Evolutionary conservation across 2,797 vertebrate species (phyloP).

Genomic region (Pangasius macronema): DNA sequence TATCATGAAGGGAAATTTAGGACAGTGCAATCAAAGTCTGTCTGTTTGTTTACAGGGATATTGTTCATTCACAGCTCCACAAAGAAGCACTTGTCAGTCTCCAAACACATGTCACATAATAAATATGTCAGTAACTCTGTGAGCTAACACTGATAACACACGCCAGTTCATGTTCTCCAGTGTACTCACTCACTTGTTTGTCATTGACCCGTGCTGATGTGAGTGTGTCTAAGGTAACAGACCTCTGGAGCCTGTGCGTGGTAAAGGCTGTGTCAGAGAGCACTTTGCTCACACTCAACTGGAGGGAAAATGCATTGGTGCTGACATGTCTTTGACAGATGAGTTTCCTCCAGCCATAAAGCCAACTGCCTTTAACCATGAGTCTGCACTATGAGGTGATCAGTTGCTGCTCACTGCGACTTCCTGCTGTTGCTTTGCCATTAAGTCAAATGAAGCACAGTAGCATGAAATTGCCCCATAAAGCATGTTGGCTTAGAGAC

Average conservation of each 20-base stretch:
- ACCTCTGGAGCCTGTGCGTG: slow-evolving; percentile 50
- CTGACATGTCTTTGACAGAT: slow-evolving; percentile 48
- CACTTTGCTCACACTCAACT: slow-evolving; percentile 21
- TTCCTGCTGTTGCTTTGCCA: slow-evolving; percentile 44
- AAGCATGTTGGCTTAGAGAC: slow-evolving; percentile 44
- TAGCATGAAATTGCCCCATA: slow-evolving; percentile 53
- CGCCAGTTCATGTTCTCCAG: slow-evolving; percentile 28
- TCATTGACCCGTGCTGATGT: slow-evolving; percentile 53
- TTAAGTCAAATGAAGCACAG: slow-evolving; percentile 54
- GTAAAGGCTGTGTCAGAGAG: slow-evolving; percentile 60
- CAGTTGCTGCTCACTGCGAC: slow-evolving; percentile 43
- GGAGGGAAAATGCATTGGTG: slow-evolving; percentile 46
- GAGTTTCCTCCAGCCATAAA: slow-evolving; percentile 37
- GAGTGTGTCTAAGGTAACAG: slow-evolving; percentile 47
- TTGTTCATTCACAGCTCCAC: slow-evolving; percentile 31
- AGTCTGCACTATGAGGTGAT: slow-evolving; percentile 38
- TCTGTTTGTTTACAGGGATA: slow-evolving; percentile 26
- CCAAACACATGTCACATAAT: slow-evolving; percentile 38
- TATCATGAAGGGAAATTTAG: slow-evolving; percentile 39
- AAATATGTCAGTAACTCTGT: slow-evolving; percentile 38
- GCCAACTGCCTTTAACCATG: slow-evolving; percentile 29
- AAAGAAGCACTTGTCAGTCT: slow-evolving; percentile 37
- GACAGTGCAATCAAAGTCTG: slow-evolving; percentile 13
- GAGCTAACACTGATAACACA: slow-evolving; percentile 40
- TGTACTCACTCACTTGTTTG: slow-evolving; percentile 42